Conservation (phyloP, 2,113 vertebrate genomes). For the Dicentrarchus labrax region DNA sequence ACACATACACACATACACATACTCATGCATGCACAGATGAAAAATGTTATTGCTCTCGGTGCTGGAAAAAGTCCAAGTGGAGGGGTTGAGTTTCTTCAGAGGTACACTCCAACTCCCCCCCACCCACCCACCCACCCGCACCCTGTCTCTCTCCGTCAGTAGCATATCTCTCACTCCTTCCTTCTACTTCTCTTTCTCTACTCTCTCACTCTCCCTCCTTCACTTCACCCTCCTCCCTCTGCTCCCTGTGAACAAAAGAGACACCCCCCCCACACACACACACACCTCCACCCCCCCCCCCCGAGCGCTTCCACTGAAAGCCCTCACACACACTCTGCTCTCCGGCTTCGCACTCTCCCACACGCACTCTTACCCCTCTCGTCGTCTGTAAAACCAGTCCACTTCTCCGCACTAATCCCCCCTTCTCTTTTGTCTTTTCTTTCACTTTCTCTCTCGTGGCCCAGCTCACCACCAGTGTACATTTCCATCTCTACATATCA, state of each 20-base stretch:
- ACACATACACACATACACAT: slow-evolving; percentile 39
- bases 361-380: slow-evolving; percentile 66
- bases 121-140: slow-evolving; percentile 12
- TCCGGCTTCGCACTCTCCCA: slow-evolving; percentile 66
- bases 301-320: slow-evolving; percentile 71
- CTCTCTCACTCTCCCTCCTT: slow-evolving; percentile 42
- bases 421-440: slow-evolving; percentile 67
- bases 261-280: slow-evolving; percentile 35
- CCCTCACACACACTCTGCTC: slow-evolving; percentile 72
- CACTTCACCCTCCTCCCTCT: slow-evolving; percentile 56
- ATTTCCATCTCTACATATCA: slow-evolving; percentile 63
- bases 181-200: slow-evolving; percentile 54
- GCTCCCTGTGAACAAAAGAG: slow-evolving; percentile 78
- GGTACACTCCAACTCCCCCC: slow-evolving; percentile 35
- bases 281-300: too few relatives aligned
- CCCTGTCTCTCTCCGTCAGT: slow-evolving; percentile 38
- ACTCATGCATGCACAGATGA: slow-evolving; percentile 70
- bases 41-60: slow-evolving; percentile 81
- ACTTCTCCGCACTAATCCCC: slow-evolving; percentile 65
- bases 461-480: slow-evolving; percentile 58
- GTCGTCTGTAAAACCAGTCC: slow-evolving; percentile 69
- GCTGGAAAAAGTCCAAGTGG: slow-evolving; percentile 80
- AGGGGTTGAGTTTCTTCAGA: slow-evolving; percentile 81
- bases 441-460: slow-evolving; percentile 38
- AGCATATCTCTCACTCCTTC: slow-evolving; percentile 66